Base-by-base conservation (phyloP, 2,113 vertebrate genomes). In the Rhinoderma darwinii region DNA sequence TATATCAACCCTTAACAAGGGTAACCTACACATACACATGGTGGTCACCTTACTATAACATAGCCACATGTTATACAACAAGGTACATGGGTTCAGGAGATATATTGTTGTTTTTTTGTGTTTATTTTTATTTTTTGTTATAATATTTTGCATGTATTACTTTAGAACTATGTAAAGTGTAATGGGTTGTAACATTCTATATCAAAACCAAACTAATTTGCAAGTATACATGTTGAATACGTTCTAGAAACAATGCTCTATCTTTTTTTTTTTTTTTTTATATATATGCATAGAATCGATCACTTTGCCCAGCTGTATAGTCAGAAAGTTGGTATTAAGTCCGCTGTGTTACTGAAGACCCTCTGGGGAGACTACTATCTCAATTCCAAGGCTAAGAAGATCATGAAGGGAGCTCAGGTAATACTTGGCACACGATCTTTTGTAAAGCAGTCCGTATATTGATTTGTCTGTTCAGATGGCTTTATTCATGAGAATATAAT, bases 291-390 rank as follows among this genome's bases (percentile, higher is more conserved):
- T 89, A 99, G 98, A 83, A 94, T 98, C 86, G 95, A 94, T 86
- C 96, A 97, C 90, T 99, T 99, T 93, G 97, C 97, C 35, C 89
- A 93, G 61, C 94, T 99, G 87, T 99, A 99, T 91, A 97, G 97
- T 91, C 90, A 97, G 89, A 97, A 94, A 88, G 96, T 98, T 94
- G 98, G 97, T 43, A 96, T 99, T 72, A 96, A 92, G 76, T 84
- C 91, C 2, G 92, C 93, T 39, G 94, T 98, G 61, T 94, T 99
- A 84, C 89, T 95, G 89, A 99, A 96, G 93, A 99, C 97, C 0
- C 92, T 99, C 59, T 99, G 98, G 98, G 98, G 98, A 89, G 97
- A 99, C 91, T 99, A 96, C 90, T 98, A 97, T 86, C 93, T 99
- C 82, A 97, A 96, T 37, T 90, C 93, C 50, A 99, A 99, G 91